Conservation (phyloP, 2,113 vertebrate species). For the Artemisiospiza belli region DNA sequence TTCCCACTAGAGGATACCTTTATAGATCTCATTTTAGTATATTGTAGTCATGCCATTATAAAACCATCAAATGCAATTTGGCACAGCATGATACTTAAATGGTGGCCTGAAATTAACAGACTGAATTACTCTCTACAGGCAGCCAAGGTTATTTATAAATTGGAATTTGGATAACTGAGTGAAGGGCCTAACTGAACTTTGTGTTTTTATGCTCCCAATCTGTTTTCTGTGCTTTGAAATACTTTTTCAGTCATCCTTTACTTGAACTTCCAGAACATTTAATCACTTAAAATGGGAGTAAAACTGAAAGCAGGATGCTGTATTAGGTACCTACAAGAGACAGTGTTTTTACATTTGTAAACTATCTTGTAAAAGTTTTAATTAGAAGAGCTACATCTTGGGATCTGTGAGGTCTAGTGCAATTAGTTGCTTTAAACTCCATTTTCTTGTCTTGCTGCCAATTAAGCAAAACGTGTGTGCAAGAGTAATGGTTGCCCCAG, state of each 20-base stretch:
- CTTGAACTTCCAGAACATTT: conserved; percentile 2
- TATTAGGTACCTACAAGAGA: conserved; percentile 18
- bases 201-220: background rate
- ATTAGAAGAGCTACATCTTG: conserved; percentile 10
- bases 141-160: conserved; percentile 71
- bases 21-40: conserved; percentile 55
- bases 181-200: conserved; percentile 35
- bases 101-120: conserved; percentile 60
- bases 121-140: conserved; percentile 39
- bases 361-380: conserved; percentile 27
- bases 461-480: conserved; percentile 29
- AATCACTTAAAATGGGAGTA: conserved; percentile 1
- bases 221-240: conserved; percentile 1
- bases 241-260: background rate
- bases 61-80: conserved; percentile 56
- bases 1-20: conserved; percentile 43
- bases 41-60: conserved; percentile 46
- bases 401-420: conserved; percentile 14
- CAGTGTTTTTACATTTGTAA: conserved; percentile 26
- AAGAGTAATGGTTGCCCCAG: conserved; percentile 60
- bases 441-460: background rate
- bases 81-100: conserved; percentile 55
- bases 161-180: conserved; percentile 56
- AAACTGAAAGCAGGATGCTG: background rate
- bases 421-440: conserved; percentile 42